Evolutionary conservation across 2,797 vertebrate species (phyloP), one percentile per base, ranked within the genome.

Genomic region (Gymnothorax reevesii): DNA sequence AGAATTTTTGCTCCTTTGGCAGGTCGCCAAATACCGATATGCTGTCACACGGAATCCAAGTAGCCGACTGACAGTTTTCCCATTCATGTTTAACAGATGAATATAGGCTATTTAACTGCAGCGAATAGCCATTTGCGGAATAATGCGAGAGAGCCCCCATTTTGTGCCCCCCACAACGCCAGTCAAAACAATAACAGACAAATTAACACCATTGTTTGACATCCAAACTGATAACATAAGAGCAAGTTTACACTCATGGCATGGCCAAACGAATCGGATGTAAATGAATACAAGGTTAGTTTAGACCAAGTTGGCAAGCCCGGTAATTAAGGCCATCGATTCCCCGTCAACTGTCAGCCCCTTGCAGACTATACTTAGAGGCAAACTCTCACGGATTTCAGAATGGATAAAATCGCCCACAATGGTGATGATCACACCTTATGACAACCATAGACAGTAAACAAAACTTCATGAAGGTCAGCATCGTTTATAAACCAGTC

Each of bases 131-230:
- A 57, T 57, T 83, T 60, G 77, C 77, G 3, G 22, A 80, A 80
- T 54, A 33, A 83, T 59, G 59, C 22, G 10, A 80, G 8, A 83
- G 73, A 49, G 52, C 13, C 15, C 15, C 73, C 17, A 33, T 57
- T 83, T 83, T 57, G 27, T 59, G 33, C 82, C 60, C 57, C 25
- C 25, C n/a, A 83, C 27, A 60, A 17, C 7, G 82, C 13, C 1
- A 27, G 22, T 60, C 82, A 25, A 33, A 60, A 54, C 77, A 80
- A 80, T 80, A 54, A 80, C 77, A 80, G 55, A 83, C 10, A 82
- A 57, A 57, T 9, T 25, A 25, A 83, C 25, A 57, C 82, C 82
- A 80, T 54, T 80, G n/a, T 55, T 80, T 80, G 33, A 42, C 2
- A 42, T 1, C 33, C 33, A 42, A 42, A 80, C 77, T 55, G 17